Conservation (phyloP, 2,113 vertebrate genomes). For the Gambusia holbrooki region DNA sequence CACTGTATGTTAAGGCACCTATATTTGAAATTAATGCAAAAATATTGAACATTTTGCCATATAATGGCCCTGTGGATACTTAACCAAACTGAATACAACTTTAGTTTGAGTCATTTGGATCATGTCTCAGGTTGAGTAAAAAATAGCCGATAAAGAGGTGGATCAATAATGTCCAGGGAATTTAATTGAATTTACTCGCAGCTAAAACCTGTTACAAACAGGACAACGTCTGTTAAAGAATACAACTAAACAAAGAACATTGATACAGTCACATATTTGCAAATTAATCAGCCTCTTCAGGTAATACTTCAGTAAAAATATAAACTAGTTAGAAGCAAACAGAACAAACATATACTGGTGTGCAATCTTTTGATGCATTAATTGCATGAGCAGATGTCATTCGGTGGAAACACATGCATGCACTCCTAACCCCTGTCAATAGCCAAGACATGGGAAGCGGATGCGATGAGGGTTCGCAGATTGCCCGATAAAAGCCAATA, state of each 20-base stretch:
- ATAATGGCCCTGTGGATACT: neutral
- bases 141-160: conserved; percentile 24
- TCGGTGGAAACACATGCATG: neutral
- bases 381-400: conserved; percentile 34
- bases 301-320: conserved; percentile 69
- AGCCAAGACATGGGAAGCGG: conserved; percentile 47
- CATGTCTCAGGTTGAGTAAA: neutral
- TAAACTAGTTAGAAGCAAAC: conserved; percentile 62
- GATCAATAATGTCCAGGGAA: conserved; percentile 70
- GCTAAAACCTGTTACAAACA: conserved; percentile 68
- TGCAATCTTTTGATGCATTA: conserved; percentile 24
- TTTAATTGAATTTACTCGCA: conserved; percentile 67
- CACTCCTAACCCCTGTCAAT: conserved; percentile 44
- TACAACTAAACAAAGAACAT: conserved; percentile 27
- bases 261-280: conserved; percentile 63
- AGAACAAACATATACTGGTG: conserved; percentile 53
- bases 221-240: conserved; percentile 56
- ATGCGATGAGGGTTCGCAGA: conserved; percentile 48
- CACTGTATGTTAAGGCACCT: neutral
- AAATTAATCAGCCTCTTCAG: conserved; percentile 71
- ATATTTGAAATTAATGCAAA: neutral
- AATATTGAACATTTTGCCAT: neutral
- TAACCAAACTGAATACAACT: neutral
- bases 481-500: conserved; percentile 63
- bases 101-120: neutral